Evolutionary conservation across 2,113 vertebrate genomes (phyloP).

Genomic region (Pan troglodytes): NHGRI_mPanTro3-v2.1_pri NC_072408.2:83167001-83167500

Average conservation of each 20-base stretch:
- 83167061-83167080: neutral
- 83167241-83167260: neutral
- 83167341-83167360: neutral
- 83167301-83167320: neutral
- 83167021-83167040: neutral
- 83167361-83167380: neutral
- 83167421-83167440: neutral
- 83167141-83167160: neutral
- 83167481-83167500: neutral
- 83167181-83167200: neutral
- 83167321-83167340: neutral
- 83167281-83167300: neutral
- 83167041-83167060: slow-evolving; percentile 4
- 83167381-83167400: neutral
- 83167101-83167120: neutral
- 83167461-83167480: neutral
- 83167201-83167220: neutral
- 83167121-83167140: neutral
- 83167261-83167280: neutral
- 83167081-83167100: neutral
- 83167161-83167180: neutral
- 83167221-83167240: neutral
- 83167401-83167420: neutral
- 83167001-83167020: neutral
- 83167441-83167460: neutral